phyloP scores from a whole-genome alignment of 2,888 invertebrate genomes.

The Tetranychus truncatus region DNA sequence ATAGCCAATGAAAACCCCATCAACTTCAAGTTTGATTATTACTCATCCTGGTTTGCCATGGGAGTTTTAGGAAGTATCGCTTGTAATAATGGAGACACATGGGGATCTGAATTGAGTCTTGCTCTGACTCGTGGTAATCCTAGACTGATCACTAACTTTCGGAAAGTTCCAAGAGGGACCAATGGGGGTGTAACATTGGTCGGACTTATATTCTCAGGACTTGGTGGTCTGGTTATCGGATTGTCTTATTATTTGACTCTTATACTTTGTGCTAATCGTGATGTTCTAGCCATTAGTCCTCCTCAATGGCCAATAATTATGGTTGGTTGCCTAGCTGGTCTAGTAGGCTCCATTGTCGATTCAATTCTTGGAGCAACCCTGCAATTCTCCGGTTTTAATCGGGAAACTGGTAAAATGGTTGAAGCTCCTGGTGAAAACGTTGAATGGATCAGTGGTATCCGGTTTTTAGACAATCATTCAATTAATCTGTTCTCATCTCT shows the following conservation, averaged over 20 bases:
- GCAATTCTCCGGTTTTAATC: slow-evolving; percentile 60
- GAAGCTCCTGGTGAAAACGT: slow-evolving; percentile 50
- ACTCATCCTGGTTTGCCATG: slow-evolving; percentile 54
- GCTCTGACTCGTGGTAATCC: slow-evolving; percentile 51
- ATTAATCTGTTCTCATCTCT: slow-evolving; percentile 66
- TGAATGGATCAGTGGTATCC: slow-evolving; percentile 53
- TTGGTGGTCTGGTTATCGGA: slow-evolving; percentile 54
- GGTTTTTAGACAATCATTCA: slow-evolving; percentile 64
- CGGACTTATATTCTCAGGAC: slow-evolving; percentile 41
- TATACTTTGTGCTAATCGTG: slow-evolving; percentile 21
- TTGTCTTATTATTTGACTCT: slow-evolving; percentile 49
- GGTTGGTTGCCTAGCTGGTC: slow-evolving; percentile 51
- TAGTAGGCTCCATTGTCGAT: slow-evolving; percentile 61
- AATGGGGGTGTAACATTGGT: slow-evolving; percentile 60
- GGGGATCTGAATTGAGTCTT: slow-evolving; percentile 70
- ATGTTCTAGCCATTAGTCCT: slow-evolving; percentile 28
- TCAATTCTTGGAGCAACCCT: slow-evolving; percentile 64
- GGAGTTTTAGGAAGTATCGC: slow-evolving; percentile 57
- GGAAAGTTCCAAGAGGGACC: slow-evolving; percentile 60
- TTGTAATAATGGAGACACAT: slow-evolving; percentile 70
- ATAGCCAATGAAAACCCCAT: slow-evolving; percentile 52
- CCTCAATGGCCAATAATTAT: slow-evolving; percentile 58
- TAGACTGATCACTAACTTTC: slow-evolving; percentile 49
- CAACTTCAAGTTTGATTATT: slow-evolving; percentile 53
- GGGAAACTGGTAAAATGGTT: slow-evolving; percentile 45